phyloP scores from a whole-genome alignment of 2,888 invertebrate genomes.

The Gastracanthus pulcherrimus region DNA sequence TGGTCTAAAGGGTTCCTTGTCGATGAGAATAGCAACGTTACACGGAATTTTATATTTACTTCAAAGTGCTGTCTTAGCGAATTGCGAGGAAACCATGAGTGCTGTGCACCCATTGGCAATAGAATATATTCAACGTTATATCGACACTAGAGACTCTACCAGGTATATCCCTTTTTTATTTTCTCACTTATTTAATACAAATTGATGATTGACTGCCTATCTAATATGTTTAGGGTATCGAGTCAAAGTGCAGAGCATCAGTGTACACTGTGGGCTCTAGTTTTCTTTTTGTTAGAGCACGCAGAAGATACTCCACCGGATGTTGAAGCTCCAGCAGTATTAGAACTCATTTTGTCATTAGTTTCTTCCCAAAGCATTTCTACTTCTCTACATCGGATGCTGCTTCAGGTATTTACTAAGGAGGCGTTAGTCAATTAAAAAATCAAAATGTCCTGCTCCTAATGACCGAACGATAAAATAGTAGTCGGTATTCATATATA shows the following conservation, averaged over 20 bases:
- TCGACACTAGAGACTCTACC: constrained; percentile 72
- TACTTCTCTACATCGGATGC: constrained; percentile 77
- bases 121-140: constrained; percentile 79
- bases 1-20: constrained; percentile 81
- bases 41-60: constrained; percentile 84
- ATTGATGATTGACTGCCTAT: constrained; percentile 24
- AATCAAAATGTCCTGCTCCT: too few relatives aligned
- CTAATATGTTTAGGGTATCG: constrained; percentile 62
- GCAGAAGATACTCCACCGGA: constrained; percentile 83
- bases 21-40: constrained; percentile 82
- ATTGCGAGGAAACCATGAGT: constrained; percentile 79
- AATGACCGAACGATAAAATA: too few relatives aligned
- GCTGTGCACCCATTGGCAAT: constrained; percentile 78
- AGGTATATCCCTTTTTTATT: constrained; percentile 67
- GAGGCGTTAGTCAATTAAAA: too few relatives aligned
- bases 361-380: constrained; percentile 74
- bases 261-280: constrained; percentile 85
- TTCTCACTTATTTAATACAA: constrained; percentile 29
- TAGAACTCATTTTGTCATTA: constrained; percentile 80
- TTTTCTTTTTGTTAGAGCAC: constrained; percentile 87
- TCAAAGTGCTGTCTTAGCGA: constrained; percentile 79
- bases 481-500: too few relatives aligned
- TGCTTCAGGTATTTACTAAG: constrained; percentile 77
- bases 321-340: constrained; percentile 80
- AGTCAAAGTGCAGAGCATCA: constrained; percentile 81